A percentile compares a stretch with the other conserved stretches of the same genome.
These are phyloP conservation scores for Mythimna ferrago DNA, from an alignment of 2,888 invertebrate genomes.

Conservation along the genomic window DNA sequence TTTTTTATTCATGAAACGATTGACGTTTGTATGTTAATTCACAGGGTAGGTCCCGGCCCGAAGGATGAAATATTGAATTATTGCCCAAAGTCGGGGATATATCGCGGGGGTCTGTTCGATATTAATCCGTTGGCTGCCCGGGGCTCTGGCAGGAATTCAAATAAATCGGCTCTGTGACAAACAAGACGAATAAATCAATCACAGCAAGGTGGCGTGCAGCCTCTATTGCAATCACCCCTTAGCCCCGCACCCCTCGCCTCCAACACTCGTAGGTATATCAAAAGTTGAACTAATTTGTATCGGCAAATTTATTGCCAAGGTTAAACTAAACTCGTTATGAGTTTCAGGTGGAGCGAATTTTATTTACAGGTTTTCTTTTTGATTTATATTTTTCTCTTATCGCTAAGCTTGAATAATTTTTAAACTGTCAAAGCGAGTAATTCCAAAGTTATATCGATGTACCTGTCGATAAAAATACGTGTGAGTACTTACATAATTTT, in stretches of 20 bases:
- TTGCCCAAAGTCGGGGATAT: slow-evolving; percentile 89
- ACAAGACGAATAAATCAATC: slow-evolving; percentile 91
- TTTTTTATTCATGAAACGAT: slow-evolving; percentile 91
- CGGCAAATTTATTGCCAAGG: slow-evolving; percentile 87
- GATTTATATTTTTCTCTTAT: slow-evolving; percentile 79
- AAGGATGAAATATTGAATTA: slow-evolving; percentile 90
- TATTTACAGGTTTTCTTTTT: slow-evolving; percentile 81
- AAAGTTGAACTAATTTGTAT: slow-evolving; percentile 87
- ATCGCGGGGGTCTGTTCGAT: slow-evolving; percentile 86
- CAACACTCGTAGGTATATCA: slow-evolving; percentile 72
- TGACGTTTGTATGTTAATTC: slow-evolving; percentile 91
- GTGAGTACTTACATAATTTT: slow-evolving; percentile 32
- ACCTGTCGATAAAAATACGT: slow-evolving; percentile 45
- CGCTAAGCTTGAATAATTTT: slow-evolving; percentile 56
- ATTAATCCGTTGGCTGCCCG: slow-evolving; percentile 89
- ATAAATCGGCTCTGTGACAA: slow-evolving; percentile 90
- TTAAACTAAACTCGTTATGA: slow-evolving; percentile 88
- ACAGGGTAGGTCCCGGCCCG: slow-evolving; percentile 86
- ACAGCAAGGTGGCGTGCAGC: slow-evolving; percentile 88
- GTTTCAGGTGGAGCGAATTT: slow-evolving; percentile 82
- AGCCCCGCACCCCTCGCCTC: slow-evolving; percentile 60
- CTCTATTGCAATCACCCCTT: slow-evolving; percentile 85
- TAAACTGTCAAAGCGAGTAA: slow-evolving; percentile 57
- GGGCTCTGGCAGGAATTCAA: slow-evolving; percentile 89
- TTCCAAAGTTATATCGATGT: slow-evolving; percentile 50